Evolutionary conservation across 2,797 vertebrate genomes (phyloP), one percentile per base, ranked within the genome.

Genomic region (Orestias chungarensis): DNA sequence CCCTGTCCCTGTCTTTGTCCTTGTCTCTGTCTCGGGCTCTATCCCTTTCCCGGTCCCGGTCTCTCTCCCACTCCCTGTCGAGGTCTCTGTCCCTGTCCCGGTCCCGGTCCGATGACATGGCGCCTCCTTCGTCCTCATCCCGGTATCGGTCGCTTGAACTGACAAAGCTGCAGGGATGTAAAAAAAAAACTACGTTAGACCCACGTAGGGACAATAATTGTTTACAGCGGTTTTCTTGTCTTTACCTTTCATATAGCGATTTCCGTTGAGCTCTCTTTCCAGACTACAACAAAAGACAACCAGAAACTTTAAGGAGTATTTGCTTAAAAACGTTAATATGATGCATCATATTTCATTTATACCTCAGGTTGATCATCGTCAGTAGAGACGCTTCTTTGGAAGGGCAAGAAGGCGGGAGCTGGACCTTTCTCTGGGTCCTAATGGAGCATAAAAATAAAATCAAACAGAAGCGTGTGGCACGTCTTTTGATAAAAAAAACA

Each of bases 351-450:
- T 38, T 31, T 38, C 18, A n/a, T 74, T 31, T 62, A 1, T 93
- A 98, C 97, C 95, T 98, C 94, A 78, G 94, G 62, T 82, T 78
- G 92, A 47, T 98, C 96, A 7, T 98, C 96, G 9, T 98, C 97
- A 12, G 95, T 90, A 2, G 97, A 98, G 50, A 97, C 69, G 25
- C 96, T 98, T 80, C 97, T 95, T 80, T 98, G 97, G 80, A 98
- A 98, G 0, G 97, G 97, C 85, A 97, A 93, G 89, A 98, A 98
- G 66, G 96, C 96, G n/a, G 95, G 96, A 62, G 90, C 90, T 0
- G 95, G 91, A 11, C 96, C 96, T 91, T 98, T 98, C 81, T 98
- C 96, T 0, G 97, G 96, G 84, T 98, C 97, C 97, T 98, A 79
- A 27, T 47, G 6, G 62, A 66, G 49, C 20, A 0, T 0, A 33